Evolutionary conservation across 2,888 invertebrate species (phyloP), one percentile per base, ranked within the genome.

Genomic region (Nematopogon swammerdamellus): DNA sequence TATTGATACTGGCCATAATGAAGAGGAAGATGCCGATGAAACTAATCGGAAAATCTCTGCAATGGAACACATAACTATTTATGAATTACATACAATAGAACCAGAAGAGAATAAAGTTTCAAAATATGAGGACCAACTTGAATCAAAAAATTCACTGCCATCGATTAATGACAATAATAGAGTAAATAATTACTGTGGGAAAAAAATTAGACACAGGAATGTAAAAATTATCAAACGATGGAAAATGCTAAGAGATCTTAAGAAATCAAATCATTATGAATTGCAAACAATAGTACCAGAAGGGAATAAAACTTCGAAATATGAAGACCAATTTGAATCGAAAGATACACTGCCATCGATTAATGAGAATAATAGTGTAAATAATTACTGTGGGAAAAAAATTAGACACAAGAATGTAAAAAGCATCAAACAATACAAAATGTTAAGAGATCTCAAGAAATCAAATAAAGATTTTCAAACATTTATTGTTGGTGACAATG

Each of bases 31-130:
- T 52, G 54, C 58, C 44, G 55, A 58, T 49, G 48, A 50, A 6
- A 60, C 58, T 53, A 50, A 53, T 50, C 66, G 57, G 56, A 65
- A 66, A 45, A 63, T 71, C 14, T 62, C 64, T 53, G 69, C 72
- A 51, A 65, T 77, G 72, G 75, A 74, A 59, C 74, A 76, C 54
- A 72, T 76, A 46, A 71, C 72, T 44, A 65, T 75, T 46, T 77
- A 75, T 58, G 66, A 68, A 57, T 54, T 70, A 36, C 68, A 71
- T 56, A 59, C 18, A 11, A 25, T 6, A 25, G 25, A 25, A 25
- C 25, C 8, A 6, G 25, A 25, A 8, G 8, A 8, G 4, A 8
- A 25, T 25, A 4, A 25, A 6, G 8, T 8, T 25, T 25, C 42
- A 2, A 30, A 45, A 45, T 16, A 2, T 17, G 14, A 45, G n/a